Evolutionary conservation across 2,113 vertebrate genomes (phyloP).

Genomic region (Herpetotheres cachinnans): DNA sequence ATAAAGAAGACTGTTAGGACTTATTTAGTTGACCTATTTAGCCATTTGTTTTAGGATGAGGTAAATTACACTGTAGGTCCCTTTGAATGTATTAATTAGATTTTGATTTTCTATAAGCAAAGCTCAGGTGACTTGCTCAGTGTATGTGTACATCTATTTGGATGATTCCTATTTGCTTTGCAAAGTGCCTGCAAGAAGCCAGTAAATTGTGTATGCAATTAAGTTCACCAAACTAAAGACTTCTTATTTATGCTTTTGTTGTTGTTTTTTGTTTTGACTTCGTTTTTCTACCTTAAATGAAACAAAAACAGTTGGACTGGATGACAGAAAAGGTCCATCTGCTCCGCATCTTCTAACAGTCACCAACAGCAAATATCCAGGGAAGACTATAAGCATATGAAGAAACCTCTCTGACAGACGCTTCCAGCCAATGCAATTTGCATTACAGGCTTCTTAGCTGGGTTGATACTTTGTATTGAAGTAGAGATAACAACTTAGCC

Average conservation of each 20-base stretch:
- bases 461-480: neutral
- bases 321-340: neutral
- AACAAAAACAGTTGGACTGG: neutral
- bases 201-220: neutral
- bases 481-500: neutral
- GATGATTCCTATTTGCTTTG: neutral
- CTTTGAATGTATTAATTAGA: neutral
- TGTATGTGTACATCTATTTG: neutral
- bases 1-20: neutral
- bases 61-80: neutral
- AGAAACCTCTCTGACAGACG: neutral
- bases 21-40: neutral
- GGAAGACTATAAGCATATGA: neutral
- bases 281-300: neutral
- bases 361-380: neutral
- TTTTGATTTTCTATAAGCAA: neutral
- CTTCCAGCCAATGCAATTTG: neutral
- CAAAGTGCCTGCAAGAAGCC: neutral
- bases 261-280: neutral
- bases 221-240: neutral
- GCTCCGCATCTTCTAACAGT: neutral
- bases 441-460: neutral
- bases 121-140: neutral
- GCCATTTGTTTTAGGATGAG: neutral
- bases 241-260: neutral